Evolutionary conservation across 1,140 invertebrate genomes (phyloP), one percentile per base, ranked within the genome.

Genomic region (Drosophila sp.): DNA sequence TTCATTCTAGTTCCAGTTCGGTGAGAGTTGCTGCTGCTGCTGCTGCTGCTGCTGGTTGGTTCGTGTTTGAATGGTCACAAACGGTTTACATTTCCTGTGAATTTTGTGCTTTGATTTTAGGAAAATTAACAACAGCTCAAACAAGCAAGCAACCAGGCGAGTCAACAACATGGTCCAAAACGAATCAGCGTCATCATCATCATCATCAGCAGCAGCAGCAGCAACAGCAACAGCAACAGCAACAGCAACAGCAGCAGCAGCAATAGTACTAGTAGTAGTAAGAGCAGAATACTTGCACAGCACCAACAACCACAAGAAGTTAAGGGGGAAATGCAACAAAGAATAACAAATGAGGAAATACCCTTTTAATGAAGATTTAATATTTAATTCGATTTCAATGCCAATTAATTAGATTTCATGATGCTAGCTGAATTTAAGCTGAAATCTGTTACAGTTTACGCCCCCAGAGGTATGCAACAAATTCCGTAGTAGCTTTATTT

Each of bases 91-190:
- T 89, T 89, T 89, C 84, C 84, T 89, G 80, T 89, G 84, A 79
- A 89, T 83, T 80, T 80, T 89, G 63, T 80, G 85, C 84, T 89
- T 89, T 89, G 84, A 89, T 89, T 89, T 89, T 89, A 80, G 80
- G 84, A 89, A 89, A 89, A 89, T 89, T 89, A 89, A 89, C 84
- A 89, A 84, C 84, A 87, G 84, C 83, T 87, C 79, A 87, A 87
- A 87, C 79, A 83, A 81, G 58, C 70, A 61, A 69, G 62, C 76
- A 78, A 56, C 77, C 75, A 79, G 71, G 76, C 76, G 71, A 89
- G 80, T 89, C 80, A 89, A 83, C 76, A 87, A 79, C 85, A 83
- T 76, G 79, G 84, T 73, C 84, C 84, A 87, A 78, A 87, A 87
- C 83, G 83, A 86, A 86, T 86, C 83, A 81, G 83, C 83, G 83